Percentiles rank a stretch among this genome's conserved stretches.
Conservation (phyloP, 2,888 invertebrate species). For the Lissocephala sabroskyi region DNA sequence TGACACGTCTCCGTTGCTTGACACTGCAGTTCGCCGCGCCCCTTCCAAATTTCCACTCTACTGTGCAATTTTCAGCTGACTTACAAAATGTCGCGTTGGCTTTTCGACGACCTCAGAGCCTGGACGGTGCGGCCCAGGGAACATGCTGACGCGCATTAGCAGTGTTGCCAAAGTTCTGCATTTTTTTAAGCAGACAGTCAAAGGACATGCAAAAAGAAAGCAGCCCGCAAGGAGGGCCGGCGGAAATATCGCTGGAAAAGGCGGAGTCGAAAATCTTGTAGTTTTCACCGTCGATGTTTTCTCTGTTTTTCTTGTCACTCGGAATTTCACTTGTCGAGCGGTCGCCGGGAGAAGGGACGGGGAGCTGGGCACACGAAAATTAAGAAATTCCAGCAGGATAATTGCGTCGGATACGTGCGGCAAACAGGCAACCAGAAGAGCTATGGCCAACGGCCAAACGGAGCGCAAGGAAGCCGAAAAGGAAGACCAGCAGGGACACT, state of each 20-base stretch:
- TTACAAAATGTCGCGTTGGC: conserved; percentile 2
- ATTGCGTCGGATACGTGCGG: conserved; percentile 41
- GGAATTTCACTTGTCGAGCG: neutral
- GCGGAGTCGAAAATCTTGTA: conserved; percentile 5
- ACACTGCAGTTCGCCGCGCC: conserved; percentile 8
- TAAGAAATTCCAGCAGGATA: conserved; percentile 53
- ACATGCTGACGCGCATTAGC: conserved; percentile 11
- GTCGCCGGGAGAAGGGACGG: too few species aligned
- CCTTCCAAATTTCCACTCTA: neutral
- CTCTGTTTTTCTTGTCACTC: conserved; percentile 1
- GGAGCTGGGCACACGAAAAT: conserved; percentile 29
- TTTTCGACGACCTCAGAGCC: conserved; percentile 6
- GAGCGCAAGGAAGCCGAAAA: neutral
- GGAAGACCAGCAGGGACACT: neutral
- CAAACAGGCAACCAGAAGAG: too few species aligned
- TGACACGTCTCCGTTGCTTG: conserved; percentile 27
- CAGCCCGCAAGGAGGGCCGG: neutral
- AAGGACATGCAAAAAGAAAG: conserved; percentile 5
- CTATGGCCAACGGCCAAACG: conserved; percentile 3
- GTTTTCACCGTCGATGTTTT: neutral
- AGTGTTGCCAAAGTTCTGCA: conserved; percentile 17
- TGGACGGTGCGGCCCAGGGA: conserved; percentile 3
- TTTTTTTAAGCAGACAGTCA: conserved; percentile 8
- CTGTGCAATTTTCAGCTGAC: conserved; percentile 1
- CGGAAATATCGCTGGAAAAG: neutral